Conservation (phyloP, 1,140 invertebrate genomes). For the Macrocentrus cingulum region DNA sequence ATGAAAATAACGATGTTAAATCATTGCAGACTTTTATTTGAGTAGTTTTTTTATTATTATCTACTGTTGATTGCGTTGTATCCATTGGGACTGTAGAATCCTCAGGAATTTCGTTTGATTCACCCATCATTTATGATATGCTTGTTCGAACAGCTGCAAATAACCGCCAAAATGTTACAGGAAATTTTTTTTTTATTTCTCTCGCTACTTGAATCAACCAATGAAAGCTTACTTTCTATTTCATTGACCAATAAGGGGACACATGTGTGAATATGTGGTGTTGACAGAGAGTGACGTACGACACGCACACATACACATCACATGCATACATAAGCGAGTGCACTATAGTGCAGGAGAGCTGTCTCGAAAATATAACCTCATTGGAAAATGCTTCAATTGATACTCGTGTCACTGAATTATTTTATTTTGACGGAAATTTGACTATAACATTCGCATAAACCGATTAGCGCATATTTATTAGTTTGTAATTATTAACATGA, state of each 20-base stretch:
- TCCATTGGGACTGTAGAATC: not conserved
- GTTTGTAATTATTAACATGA: constrained; percentile 39
- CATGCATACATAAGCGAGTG: no score
- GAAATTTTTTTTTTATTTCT: no score
- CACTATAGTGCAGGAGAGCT: not conserved
- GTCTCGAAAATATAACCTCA: constrained; percentile 5
- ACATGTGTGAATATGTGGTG: no score
- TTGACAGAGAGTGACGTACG: no score
- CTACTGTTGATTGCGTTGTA: not conserved
- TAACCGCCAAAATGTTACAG: no score
- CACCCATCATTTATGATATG: not conserved
- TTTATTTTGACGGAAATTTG: not conserved
- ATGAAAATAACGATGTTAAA: constrained; percentile 40
- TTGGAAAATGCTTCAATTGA: not conserved
- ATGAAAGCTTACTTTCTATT: no score
- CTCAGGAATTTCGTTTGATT: not conserved
- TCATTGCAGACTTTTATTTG: constrained; percentile 32
- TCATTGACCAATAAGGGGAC: no score
- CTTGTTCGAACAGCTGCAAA: not conserved
- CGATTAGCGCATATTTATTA: not conserved
- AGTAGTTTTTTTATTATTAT: constrained; percentile 4
- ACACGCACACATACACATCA: no score
- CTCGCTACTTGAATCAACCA: no score
- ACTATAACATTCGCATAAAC: not conserved
- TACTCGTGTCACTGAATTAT: not conserved